Percentiles rank a stretch among this genome's conserved stretches.
phyloP scores from a whole-genome alignment of 2,797 vertebrate species.

The Eospalax fontanierii region DNA sequence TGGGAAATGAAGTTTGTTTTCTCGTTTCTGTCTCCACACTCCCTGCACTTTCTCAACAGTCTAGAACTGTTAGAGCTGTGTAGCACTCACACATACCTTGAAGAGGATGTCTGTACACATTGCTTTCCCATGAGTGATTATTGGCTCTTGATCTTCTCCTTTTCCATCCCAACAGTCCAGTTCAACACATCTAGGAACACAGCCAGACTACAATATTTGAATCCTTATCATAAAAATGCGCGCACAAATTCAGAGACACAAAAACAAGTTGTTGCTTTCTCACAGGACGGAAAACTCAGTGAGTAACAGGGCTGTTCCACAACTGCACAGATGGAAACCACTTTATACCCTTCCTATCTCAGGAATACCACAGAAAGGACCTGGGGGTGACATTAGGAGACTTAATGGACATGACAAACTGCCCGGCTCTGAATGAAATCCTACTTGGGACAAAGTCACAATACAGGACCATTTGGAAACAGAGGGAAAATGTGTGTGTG shows the following conservation, averaged over 20 bases:
- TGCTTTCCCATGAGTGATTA: constrained; percentile 99
- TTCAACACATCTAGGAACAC: constrained; percentile 95
- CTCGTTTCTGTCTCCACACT: background rate
- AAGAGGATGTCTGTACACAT: constrained; percentile 99
- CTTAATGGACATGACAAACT: background rate
- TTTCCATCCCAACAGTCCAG: constrained; percentile 99
- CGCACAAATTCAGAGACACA: background rate
- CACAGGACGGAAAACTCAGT: background rate
- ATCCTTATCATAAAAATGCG: background rate
- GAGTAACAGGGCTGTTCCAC: background rate
- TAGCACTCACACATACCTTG: constrained; percentile 91
- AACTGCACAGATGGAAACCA: background rate
- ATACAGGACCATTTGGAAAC: background rate
- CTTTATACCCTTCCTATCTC: background rate
- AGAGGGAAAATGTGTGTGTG: background rate
- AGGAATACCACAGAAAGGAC: background rate
- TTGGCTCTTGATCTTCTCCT: constrained; percentile 99
- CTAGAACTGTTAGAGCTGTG: background rate
- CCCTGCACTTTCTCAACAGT: background rate
- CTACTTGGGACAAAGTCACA: background rate
- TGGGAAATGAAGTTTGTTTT: constrained; percentile 27
- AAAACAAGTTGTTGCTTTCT: background rate
- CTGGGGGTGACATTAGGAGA: background rate
- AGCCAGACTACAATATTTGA: constrained; percentile 55
- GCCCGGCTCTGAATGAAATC: background rate